Conservation (phyloP, 2,113 vertebrate genomes). For the Anolis sagrei region DNA sequence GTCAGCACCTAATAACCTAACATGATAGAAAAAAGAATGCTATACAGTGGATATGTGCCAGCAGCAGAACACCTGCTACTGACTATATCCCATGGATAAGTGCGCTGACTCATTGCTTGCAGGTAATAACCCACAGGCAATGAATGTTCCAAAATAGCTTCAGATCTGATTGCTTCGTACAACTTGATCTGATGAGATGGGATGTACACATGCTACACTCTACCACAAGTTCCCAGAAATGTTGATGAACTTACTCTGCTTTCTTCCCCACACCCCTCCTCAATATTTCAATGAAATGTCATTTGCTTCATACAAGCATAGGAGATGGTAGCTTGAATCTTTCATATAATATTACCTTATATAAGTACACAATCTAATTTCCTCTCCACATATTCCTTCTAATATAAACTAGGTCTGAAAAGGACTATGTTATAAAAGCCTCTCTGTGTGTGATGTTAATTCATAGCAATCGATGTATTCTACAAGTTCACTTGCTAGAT, state of each 20-base stretch:
- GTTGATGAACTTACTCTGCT: fast-evolving
- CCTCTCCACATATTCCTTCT: background rate
- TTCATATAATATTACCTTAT: background rate
- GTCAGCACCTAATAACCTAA: conserved; percentile 12
- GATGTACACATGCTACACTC: background rate
- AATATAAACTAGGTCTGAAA: background rate
- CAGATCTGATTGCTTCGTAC: conserved; percentile 38
- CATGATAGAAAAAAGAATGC: conserved; percentile 44
- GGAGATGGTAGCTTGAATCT: background rate
- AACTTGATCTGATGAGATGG: conserved; percentile 16
- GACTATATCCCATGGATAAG: conserved; percentile 44
- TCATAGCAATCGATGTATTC: background rate
- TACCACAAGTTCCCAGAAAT: background rate
- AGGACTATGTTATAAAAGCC: background rate
- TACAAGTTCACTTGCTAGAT: background rate
- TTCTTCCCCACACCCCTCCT: background rate
- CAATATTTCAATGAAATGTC: too few relatives aligned
- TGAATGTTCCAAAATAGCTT: conserved; percentile 49
- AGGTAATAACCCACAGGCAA: conserved; percentile 47
- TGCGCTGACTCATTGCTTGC: conserved; percentile 38
- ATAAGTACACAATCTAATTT: background rate
- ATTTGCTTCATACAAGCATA: too few relatives aligned
- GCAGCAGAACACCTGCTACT: conserved; percentile 60
- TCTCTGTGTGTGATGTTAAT: background rate
- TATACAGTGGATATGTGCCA: conserved; percentile 52